Conservation (phyloP, 1,140 invertebrate genomes). For the Chionoecetes opilio region DNA sequence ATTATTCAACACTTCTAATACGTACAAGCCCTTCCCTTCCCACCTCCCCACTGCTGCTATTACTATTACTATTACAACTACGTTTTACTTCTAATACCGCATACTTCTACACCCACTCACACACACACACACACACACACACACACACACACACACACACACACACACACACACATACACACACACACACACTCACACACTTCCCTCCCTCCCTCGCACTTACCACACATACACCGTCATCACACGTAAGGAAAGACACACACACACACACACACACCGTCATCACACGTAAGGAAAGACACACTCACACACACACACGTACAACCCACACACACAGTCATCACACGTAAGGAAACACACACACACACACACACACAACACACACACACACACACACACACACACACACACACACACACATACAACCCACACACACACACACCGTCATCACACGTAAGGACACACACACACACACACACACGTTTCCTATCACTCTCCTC, state of each 20-base stretch:
- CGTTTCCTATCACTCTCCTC: background rate
- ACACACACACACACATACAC: slow-evolving; percentile 43
- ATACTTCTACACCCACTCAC: too few species aligned
- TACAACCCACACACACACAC: too few species aligned
- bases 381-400: background rate
- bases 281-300: background rate
- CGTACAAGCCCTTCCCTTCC: background rate
- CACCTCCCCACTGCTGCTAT: too few species aligned
- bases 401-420: too few species aligned
- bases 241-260: background rate
- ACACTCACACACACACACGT: background rate
- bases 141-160: slow-evolving; percentile 39
- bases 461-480: background rate
- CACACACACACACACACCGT: too few species aligned
- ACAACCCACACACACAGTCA: slow-evolving; percentile 31
- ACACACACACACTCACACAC: background rate
- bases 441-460: background rate
- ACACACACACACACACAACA: too few species aligned
- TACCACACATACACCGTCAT: background rate
- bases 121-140: too few species aligned
- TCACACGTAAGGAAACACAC: background rate
- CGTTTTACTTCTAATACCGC: too few species aligned
- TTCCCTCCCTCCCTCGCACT: too few species aligned
- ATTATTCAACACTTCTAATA: background rate
- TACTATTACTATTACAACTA: too few species aligned